A percentile compares a stretch with the other conserved stretches of the same genome.
Evolutionary conservation across 2,113 vertebrate species (phyloP).

Genomic region (Mustela lutreola): DNA sequence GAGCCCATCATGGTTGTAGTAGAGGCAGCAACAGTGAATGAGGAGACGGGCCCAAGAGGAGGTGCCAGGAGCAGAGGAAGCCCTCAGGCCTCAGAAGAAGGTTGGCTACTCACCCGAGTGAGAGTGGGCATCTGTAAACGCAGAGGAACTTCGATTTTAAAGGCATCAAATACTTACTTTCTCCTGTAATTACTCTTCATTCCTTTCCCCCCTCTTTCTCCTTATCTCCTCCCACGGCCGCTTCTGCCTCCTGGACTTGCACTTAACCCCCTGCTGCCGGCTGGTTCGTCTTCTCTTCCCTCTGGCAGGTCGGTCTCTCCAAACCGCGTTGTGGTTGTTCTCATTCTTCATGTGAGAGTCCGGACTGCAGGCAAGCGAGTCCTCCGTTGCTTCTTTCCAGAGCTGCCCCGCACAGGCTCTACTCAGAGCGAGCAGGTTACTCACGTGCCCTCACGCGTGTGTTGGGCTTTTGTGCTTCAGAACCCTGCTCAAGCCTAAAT

Average conservation of each 20-base stretch:
- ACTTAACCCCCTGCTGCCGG: background rate
- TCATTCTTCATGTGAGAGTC: background rate
- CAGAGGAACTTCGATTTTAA: background rate
- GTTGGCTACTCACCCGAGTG: background rate
- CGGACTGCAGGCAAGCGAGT: background rate
- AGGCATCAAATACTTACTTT: background rate
- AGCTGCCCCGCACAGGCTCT: background rate
- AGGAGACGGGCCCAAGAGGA: background rate
- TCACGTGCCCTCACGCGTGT: background rate
- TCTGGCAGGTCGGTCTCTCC: background rate
- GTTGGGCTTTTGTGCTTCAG: background rate
- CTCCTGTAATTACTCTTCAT: background rate
- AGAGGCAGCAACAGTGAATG: no score
- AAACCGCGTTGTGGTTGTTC: background rate
- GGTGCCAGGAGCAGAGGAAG: background rate
- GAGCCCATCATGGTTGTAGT: background rate
- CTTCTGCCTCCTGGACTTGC: background rate
- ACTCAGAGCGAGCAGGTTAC: background rate
- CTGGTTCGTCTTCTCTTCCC: background rate
- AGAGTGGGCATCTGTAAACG: background rate
- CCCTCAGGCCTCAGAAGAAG: background rate
- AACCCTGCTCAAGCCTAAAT: background rate
- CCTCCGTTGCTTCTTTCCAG: rapidly evolving
- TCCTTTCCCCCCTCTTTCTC: background rate
- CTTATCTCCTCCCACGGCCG: background rate